A percentile compares a stretch with the other conserved stretches of the same genome.
Conservation (phyloP, 2,797 vertebrate species). For the Hemitrygon akajei region DNA sequence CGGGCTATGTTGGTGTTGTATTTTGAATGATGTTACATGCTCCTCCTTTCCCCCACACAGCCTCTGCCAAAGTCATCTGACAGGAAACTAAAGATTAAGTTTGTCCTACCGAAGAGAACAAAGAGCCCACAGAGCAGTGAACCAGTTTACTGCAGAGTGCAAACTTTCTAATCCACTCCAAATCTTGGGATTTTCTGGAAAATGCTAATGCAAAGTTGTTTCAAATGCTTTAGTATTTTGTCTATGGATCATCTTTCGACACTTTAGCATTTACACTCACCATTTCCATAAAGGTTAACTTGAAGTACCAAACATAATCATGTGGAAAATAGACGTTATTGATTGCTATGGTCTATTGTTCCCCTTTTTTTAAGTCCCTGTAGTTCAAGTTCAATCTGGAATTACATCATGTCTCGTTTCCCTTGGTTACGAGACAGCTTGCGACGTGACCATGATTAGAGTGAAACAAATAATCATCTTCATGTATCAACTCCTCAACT, state of each 20-base stretch:
- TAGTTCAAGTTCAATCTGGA: conserved; percentile 81
- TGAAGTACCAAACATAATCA: conserved; percentile 69
- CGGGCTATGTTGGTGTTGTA: conserved; percentile 2
- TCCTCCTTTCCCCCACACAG: conserved; percentile 43
- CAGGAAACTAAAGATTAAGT: conserved; percentile 95
- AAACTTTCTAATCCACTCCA: conserved; percentile 64
- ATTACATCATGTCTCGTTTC: conserved; percentile 89
- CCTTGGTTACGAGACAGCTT: conserved; percentile 81
- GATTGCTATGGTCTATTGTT: conserved; percentile 74
- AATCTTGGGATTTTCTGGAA: conserved; percentile 59
- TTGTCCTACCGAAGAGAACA: conserved; percentile 95
- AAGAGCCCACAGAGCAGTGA: conserved; percentile 79
- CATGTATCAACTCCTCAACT: conserved; percentile 67
- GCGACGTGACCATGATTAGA: conserved; percentile 76
- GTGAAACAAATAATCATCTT: conserved; percentile 75
- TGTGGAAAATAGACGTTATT: conserved; percentile 74
- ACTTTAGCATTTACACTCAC: conserved; percentile 51
- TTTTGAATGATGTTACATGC: conserved; percentile 3
- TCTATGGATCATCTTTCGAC: conserved; percentile 55
- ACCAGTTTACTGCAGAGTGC: conserved; percentile 60
- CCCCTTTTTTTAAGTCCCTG: conserved; percentile 66
- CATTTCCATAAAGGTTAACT: conserved; percentile 63
- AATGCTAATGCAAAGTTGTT: conserved; percentile 53
- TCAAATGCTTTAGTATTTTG: conserved; percentile 56
- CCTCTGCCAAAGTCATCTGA: conserved; percentile 83